Percentiles rank a stretch among this genome's conserved stretches.
phyloP scores from a whole-genome alignment of 30 jellyfish, hydroid and myxozoan genomes.

The Hydractinia echinata region DNA sequence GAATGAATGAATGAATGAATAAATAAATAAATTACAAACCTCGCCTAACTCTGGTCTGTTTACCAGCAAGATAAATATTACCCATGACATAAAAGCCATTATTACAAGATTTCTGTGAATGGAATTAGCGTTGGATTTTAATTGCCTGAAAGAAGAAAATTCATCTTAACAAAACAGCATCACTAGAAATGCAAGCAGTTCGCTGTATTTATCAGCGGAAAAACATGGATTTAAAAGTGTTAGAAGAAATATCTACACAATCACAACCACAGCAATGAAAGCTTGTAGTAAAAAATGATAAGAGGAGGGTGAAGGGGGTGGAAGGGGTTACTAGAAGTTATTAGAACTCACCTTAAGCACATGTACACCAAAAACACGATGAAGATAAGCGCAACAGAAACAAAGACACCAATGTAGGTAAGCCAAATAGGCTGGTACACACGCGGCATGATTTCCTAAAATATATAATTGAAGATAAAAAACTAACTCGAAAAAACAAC shows the following conservation, averaged over 20 bases:
- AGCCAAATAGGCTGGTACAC: conserved; percentile 55
- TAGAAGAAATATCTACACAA: no score
- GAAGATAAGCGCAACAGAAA: conserved; percentile 69
- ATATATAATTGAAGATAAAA: background rate
- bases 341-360: conserved; percentile 60
- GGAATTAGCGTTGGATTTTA: conserved; percentile 81
- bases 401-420: conserved; percentile 61
- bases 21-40: background rate
- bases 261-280: no score
- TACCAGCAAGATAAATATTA: conserved; percentile 64
- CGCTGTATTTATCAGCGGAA: background rate
- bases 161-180: background rate
- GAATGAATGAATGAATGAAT: background rate
- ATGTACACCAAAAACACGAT: conserved; percentile 66
- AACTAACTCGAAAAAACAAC: no score
- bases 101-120: conserved; percentile 82
- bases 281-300: no score
- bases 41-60: conserved; percentile 62
- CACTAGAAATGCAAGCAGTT: background rate
- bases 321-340: no score
- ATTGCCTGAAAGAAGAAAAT: conserved; percentile 49
- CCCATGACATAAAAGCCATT: conserved; percentile 56
- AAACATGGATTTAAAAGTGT: no score
- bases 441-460: conserved; percentile 41
- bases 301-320: no score